Base-by-base conservation (phyloP, 2,888 invertebrate species). In the Rhyacophila evoluta region DNA sequence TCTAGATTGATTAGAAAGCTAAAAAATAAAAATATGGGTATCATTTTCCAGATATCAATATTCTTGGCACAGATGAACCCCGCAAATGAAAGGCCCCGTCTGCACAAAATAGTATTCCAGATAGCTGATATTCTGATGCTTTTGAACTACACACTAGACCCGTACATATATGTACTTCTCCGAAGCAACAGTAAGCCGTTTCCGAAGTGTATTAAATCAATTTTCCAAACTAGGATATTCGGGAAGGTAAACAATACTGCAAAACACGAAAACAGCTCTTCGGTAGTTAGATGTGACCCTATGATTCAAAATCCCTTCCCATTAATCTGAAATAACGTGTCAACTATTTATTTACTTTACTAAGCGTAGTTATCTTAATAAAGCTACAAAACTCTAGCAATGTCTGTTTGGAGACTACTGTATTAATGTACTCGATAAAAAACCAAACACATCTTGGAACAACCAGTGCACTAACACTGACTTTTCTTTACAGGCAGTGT, bases 111-210 rank as follows among this genome's bases (percentile, higher is more conserved):
- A 37, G 91, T 92, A 80, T 91, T 91, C 81, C 85, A 87, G 19
- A 84, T 92, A 11, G 94, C 95, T 1, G 95, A 96, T 85, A 86
- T 94, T 77, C 89, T 95, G 78, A 92, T 96, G 89, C 92, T 95
- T 73, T 86, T 95, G 74, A 96, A 97, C 87, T 96, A 96, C 86
- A 93, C 94, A 33, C 90, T 95, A 81, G 94, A 96, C 87, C 96
- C 96, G 1, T 94, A 94, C 84, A 92, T 96, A 75, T 96, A 96
- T 87, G 95, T 96, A 72, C 88, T 95, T 29, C 91, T 94, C 86
- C 91, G 94, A 79, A 89, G 89, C 78, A 88, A 89, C 85, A 73
- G 81, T 87, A 73, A 82, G 76, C 82, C 81, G 39, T 79, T 82
- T 79, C 82, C 82, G 55, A 82, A 79, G 74, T 82, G 82, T 75